These are phyloP conservation scores for Hippocampus abdominalis DNA, from an alignment of 2,113 vertebrate species.

Conservation along the genomic window DNA sequence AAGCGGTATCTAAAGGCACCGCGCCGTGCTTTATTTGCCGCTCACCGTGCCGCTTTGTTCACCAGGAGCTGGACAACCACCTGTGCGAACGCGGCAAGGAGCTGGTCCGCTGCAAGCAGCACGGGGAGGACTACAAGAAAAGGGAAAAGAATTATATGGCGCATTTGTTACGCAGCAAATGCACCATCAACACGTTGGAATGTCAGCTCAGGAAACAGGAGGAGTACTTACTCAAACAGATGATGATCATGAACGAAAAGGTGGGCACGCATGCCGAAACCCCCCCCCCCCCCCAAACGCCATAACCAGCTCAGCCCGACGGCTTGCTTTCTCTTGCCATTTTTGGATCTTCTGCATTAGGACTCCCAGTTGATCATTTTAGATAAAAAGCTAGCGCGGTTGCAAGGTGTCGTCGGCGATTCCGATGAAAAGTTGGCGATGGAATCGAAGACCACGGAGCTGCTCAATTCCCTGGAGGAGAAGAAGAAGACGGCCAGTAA, in stretches of 20 bases:
- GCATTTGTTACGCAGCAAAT: constrained; percentile 73
- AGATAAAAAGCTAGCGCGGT: constrained; percentile 74
- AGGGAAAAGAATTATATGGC: constrained; percentile 74
- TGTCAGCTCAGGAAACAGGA: constrained; percentile 74
- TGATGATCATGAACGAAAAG: constrained; percentile 79
- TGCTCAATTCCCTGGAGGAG: constrained; percentile 75
- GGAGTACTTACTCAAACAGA: constrained; percentile 75
- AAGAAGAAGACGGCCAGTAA: constrained; percentile 64
- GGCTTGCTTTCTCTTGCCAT: not conserved
- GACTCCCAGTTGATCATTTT: constrained; percentile 79
- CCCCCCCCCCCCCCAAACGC: no score
- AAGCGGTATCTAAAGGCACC: no score
- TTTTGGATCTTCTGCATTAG: constrained; percentile 51
- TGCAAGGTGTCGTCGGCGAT: constrained; percentile 77
- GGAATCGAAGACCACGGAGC: constrained; percentile 75
- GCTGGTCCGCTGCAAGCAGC: constrained; percentile 74
- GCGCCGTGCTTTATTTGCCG: no score
- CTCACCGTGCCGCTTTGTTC: not conserved
- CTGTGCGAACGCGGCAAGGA: constrained; percentile 68
- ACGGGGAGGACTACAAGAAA: constrained; percentile 66
- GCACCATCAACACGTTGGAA: constrained; percentile 70
- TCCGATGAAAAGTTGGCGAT: constrained; percentile 78
- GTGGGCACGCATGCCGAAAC: no score
- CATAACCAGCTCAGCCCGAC: no score
- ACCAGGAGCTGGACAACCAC: constrained; percentile 81